Base-by-base conservation (phyloP, 1,140 invertebrate genomes). In the Panulirus ornatus region DNA sequence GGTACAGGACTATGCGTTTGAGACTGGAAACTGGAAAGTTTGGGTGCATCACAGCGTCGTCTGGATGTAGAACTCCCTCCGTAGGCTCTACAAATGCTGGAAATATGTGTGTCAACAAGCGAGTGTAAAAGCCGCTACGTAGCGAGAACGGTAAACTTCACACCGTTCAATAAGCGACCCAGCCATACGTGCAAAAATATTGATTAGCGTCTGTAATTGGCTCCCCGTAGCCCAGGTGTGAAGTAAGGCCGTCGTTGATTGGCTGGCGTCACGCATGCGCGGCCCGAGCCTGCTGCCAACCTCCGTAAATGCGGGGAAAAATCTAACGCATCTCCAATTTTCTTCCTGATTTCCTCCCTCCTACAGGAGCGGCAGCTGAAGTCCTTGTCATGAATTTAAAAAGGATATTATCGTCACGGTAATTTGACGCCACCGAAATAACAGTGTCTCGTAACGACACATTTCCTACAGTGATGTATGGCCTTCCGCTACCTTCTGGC, bases 171-270 rank as follows among this genome's bases (percentile, higher is more conserved):
- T 87, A 87, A 87, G 85, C 51, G 47, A 78, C 54, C 63, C 85
- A 66, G 85, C 85, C 85, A 87, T 87, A 78, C 85, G 85, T 87
- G 85, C 85, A 87, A 87, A 87, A 87, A 87, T 87, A 87, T 87
- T 87, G 85, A 87, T 87, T 87, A 79, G 85, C 85, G 73, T 78
- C 85, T 87, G 85, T 78, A 87, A 87, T 87, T 87, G 85, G 85
- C 73, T 87, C 73, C 51, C 85, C n/a, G 73, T 27, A n/a, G 73
- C 85, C 85, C 85, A 87, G 85, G 85, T 87, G 85, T 87, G 85
- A 87, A 87, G 85, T 70, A 87, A 87, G 75, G 85, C 75, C 19
- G 85, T 27, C 36, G 75, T 19, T 87, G 85, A 87, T 87, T 87
- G 85, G 85, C 38, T 27, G 38, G 8, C 22, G 19, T 40, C 51